Base-by-base conservation (phyloP, 2,888 invertebrate species). In the Pterostichus madidus region DNA sequence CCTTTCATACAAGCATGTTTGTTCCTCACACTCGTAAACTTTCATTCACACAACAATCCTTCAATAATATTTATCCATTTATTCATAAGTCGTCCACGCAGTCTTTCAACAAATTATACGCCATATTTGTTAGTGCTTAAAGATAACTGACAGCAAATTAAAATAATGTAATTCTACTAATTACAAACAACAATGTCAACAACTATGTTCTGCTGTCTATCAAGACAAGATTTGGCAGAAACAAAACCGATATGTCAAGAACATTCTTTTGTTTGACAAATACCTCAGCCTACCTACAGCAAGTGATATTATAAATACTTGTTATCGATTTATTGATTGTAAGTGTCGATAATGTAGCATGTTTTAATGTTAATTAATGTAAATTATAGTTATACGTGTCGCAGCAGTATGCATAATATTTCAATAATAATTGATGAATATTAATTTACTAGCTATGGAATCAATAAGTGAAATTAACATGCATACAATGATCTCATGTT, bases 361-460 rank as follows among this genome's bases (percentile, higher is more conserved):
- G 64, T 68, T 80, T 52, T 68, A 80, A 79, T 79, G 68, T 79
- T 79, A 80, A 80, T 80, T 52, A 64, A 80, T 80, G 80, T 80
- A 80, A 80, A 80, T 80, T 49, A 64, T 79, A 46, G 46, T 11
- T 56, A 31, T 77, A 79, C 59, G 79, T 79, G 79, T 79, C 79
- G 68, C 49, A 31, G n/a, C n/a, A 80, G 15, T 68, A 68, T 80
- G 68, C 68, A 80, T 80, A 80, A 68, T 80, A 80, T 68, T 68
- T 68, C 53, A 64, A 80, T 80, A 80, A 80, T 80, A 68, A 80
- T 80, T 56, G 49, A 56, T 77, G 77, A 77, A 77, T 77, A 77
- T 77, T 80, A 46, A 80, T 80, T 39, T 59, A 44, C 78, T 56
- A 31, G 15, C 11, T 78, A 35, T 59, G 24, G 49, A 78, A 56